Evolutionary conservation across 2,888 invertebrate species (phyloP).

Genomic region (Empis livida): DNA sequence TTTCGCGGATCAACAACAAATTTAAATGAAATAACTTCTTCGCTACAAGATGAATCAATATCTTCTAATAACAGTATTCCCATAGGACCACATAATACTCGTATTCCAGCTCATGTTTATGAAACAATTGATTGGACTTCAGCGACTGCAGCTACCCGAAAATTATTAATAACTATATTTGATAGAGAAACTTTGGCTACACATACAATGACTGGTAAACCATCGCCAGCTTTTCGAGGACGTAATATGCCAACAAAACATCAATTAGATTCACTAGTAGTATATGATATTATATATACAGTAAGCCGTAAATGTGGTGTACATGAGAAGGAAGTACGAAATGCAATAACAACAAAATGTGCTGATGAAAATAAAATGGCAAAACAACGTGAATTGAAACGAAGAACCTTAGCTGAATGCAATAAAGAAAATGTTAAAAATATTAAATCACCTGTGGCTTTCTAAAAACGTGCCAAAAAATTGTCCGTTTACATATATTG

Average conservation of each 20-base stretch:
- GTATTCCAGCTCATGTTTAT: slow-evolving; percentile 32
- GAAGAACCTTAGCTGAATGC: neutral
- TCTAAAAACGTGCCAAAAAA: too few species aligned
- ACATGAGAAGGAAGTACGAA: slow-evolving; percentile 43
- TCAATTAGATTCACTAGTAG: slow-evolving; percentile 38
- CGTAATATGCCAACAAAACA: slow-evolving; percentile 28
- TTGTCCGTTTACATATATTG: too few species aligned
- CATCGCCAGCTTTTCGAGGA: slow-evolving; percentile 40
- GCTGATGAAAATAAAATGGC: slow-evolving; percentile 50
- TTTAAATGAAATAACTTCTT: too few species aligned
- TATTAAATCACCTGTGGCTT: too few species aligned
- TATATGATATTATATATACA: slow-evolving; percentile 44
- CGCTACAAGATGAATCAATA: too few species aligned
- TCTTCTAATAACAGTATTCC: too few species aligned
- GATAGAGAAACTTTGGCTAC: slow-evolving; percentile 44
- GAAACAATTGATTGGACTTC: slow-evolving; percentile 42
- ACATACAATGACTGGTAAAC: slow-evolving; percentile 47
- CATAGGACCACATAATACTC: slow-evolving; percentile 35
- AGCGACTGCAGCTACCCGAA: slow-evolving; percentile 43
- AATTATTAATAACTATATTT: slow-evolving; percentile 42
- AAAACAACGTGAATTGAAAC: slow-evolving; percentile 31
- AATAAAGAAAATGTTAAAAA: neutral
- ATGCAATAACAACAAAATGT: slow-evolving; percentile 47
- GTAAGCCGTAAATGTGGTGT: slow-evolving; percentile 42
- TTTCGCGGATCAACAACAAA: too few species aligned